Conservation (phyloP, 2,797 vertebrate species). For the Yasuhikotakia modesta region DNA sequence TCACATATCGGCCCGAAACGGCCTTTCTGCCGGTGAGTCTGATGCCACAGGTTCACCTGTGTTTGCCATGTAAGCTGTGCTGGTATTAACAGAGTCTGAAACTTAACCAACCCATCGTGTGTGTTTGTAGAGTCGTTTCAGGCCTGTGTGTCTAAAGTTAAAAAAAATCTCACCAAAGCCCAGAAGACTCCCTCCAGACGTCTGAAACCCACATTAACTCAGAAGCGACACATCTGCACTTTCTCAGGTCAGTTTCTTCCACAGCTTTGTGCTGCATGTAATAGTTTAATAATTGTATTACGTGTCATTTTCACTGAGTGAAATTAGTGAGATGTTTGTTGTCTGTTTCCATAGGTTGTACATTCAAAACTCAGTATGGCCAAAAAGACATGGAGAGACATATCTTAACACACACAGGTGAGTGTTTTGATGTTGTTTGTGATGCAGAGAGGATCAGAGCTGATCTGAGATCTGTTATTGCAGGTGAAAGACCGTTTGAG, state of each 20-base stretch:
- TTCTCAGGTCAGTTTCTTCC: constrained; percentile 84
- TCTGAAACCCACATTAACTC: constrained; percentile 75
- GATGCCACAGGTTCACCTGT: not conserved
- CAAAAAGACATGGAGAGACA: constrained; percentile 99
- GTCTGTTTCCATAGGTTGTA: constrained; percentile 80
- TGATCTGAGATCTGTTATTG: not conserved
- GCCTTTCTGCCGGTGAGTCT: constrained; percentile 80
- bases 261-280: not conserved
- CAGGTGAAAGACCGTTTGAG: constrained; percentile 96
- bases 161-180: constrained; percentile 63
- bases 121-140: constrained; percentile 90
- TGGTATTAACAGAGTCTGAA: constrained; percentile 67
- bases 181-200: constrained; percentile 85
- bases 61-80: not conserved
- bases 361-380: constrained; percentile 95
- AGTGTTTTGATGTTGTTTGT: constrained; percentile 3
- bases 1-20: constrained; percentile 65
- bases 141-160: constrained; percentile 83
- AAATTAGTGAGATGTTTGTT: not conserved
- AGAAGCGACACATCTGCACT: constrained; percentile 87
- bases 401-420: constrained; percentile 94
- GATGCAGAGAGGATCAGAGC: not conserved
- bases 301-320: not conserved
- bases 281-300: too few species aligned
- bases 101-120: constrained; percentile 77